phyloP scores from a whole-genome alignment of 2,888 invertebrate genomes.

The Ormyrus pomaceus region DNA sequence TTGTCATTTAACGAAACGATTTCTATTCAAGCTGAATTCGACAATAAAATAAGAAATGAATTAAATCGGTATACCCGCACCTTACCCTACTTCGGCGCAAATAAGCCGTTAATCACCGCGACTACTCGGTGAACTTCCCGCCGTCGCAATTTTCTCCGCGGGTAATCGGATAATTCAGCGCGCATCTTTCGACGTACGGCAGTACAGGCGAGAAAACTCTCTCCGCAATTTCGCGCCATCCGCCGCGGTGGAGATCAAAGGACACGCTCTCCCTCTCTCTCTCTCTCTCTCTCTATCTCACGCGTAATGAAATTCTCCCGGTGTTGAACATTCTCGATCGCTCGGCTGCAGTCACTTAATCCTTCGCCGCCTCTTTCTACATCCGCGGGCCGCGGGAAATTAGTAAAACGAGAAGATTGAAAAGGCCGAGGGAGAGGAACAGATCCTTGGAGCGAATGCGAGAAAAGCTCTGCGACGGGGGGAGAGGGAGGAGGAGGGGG shows the following conservation, averaged over 20 bases:
- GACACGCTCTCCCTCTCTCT: neutral
- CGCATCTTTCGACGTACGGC: neutral
- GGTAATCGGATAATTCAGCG: neutral
- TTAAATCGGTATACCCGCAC: too few relatives aligned
- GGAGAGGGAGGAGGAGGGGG: neutral
- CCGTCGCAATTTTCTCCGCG: neutral
- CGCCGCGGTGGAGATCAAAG: neutral
- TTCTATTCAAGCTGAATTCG: too few relatives aligned
- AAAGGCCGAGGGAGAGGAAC: slow-evolving; percentile 8
- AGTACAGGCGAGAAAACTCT: too few relatives aligned
- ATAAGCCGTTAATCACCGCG: neutral
- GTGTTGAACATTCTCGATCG: too few relatives aligned
- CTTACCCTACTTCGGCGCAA: too few relatives aligned
- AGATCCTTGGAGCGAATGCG: slow-evolving; percentile 41
- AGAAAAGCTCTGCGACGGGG: slow-evolving; percentile 22
- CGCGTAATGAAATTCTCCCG: neutral
- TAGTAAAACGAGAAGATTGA: slow-evolving; percentile 40
- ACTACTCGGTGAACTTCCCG: slow-evolving; percentile 1
- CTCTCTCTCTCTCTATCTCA: neutral
- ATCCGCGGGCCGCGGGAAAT: slow-evolving; percentile 14
- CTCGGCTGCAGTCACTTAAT: too few relatives aligned
- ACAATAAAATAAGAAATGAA: too few relatives aligned
- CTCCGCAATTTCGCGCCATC: neutral
- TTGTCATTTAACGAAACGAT: too few relatives aligned
- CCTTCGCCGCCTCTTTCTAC: neutral